Conservation (phyloP, 2,113 vertebrate species). For the Psilopsiagon aurifrons region DNA sequence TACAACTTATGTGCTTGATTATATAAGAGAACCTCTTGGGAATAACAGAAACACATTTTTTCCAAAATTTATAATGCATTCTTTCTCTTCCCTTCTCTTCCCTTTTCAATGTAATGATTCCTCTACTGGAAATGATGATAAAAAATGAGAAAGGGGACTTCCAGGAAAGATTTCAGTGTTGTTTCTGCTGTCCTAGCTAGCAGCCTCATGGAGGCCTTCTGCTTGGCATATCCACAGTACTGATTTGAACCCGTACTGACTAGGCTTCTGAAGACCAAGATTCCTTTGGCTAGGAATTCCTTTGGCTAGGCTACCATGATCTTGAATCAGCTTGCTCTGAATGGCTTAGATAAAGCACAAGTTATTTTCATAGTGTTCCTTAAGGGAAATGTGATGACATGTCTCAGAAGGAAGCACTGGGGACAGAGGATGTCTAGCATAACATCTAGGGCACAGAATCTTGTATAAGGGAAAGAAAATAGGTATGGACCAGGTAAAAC, state of each 20-base stretch:
- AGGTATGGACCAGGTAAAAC: background rate
- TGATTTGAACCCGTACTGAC: background rate
- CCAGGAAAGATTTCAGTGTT: background rate
- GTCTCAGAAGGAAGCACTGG: background rate
- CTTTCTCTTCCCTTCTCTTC: background rate
- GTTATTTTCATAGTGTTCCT: background rate
- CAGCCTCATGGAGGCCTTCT: background rate
- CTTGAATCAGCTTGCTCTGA: background rate
- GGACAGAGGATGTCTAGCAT: background rate
- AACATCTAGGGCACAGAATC: background rate
- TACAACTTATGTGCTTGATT: background rate
- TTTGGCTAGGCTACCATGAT: background rate
- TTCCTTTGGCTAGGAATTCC: background rate
- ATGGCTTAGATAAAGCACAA: background rate
- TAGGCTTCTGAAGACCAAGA: background rate
- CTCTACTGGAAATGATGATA: background rate
- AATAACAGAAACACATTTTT: background rate
- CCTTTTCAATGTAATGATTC: background rate
- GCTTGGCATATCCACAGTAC: background rate
- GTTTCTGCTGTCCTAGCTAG: background rate
- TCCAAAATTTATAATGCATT: background rate
- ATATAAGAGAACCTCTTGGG: background rate
- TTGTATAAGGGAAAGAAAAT: background rate
- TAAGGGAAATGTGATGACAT: background rate
- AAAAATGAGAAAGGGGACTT: background rate